phyloP scores from a whole-genome alignment of 2,888 invertebrate species.

The Lithophane semibrunnea region DNA sequence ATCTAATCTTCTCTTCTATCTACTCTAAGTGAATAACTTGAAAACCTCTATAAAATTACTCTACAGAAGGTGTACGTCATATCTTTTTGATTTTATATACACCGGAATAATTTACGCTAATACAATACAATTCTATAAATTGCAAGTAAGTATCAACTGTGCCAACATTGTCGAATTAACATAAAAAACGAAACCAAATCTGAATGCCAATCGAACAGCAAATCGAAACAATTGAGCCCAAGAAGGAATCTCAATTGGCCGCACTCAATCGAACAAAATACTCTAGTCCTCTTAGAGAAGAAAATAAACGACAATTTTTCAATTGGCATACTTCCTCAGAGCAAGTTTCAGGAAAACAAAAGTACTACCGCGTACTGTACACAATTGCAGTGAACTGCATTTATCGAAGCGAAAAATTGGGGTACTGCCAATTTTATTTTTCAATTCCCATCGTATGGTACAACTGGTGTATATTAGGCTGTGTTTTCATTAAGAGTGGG shows the following conservation, averaged over 20 bases:
- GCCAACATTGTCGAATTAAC: constrained; percentile 28
- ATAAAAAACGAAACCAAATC: constrained; percentile 38
- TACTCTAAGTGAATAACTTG: not conserved
- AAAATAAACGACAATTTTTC: constrained; percentile 79
- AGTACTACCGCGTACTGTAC: constrained; percentile 69
- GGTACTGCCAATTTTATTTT: constrained; percentile 86
- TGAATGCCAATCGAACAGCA: constrained; percentile 30
- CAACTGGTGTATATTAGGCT: constrained; percentile 66
- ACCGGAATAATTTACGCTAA: not conserved
- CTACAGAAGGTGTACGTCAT: not conserved
- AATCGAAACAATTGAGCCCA: constrained; percentile 30
- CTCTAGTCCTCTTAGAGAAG: constrained; percentile 69
- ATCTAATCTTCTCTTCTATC: too few species aligned
- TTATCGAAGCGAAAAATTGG: constrained; percentile 85
- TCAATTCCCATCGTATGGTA: constrained; percentile 74
- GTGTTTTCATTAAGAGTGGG: constrained; percentile 61
- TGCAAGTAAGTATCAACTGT: not conserved
- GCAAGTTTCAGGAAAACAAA: constrained; percentile 75
- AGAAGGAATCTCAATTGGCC: constrained; percentile 62
- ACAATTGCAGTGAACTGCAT: constrained; percentile 81
- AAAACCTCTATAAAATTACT: not conserved
- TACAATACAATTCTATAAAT: not conserved
- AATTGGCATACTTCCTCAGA: constrained; percentile 81
- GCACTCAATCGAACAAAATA: constrained; percentile 63
- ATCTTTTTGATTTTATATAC: not conserved